Evolutionary conservation across 2,113 vertebrate genomes (phyloP), one percentile per base, ranked within the genome.

Genomic region (Xenopus tropicalis): DNA sequence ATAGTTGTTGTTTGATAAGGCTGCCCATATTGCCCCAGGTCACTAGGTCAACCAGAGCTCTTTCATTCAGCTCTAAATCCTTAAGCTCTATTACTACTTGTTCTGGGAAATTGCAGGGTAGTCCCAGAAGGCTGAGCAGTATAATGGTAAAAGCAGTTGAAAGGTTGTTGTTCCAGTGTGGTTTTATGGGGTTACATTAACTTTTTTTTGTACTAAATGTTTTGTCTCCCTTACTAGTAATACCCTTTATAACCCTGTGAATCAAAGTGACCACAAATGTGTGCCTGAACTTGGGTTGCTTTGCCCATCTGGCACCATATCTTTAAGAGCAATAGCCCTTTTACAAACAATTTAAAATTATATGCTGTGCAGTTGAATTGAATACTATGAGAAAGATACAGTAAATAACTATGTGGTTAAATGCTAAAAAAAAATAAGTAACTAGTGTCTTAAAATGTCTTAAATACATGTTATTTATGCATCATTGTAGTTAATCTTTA

Each of bases 21-120:
- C 29, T 62, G 58, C 65, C 61, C 72, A 74, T 74, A 68, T 54
- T 68, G 58, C 73, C 51, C 66, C 25, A 69, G 66, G 73, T 57
- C 72, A 69, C n/a, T 19, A 63, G 66, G 66, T 17, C 20, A 42
- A 29, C 20, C 48, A 46, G 9, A 56, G 43, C 25, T 69, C n/a
- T 61, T 69, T 75, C 58, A 69, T 63, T 63, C 22, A 19, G 25
- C n/a, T 59, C 20, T 43, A 22, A 54, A 23, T 69, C 44, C 10
- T 51, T 46, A 58, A 72, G 48, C 63, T 72, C 44, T 17, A 19
- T 44, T 21, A 59, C 66, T 37, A 14, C 54, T 52, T 61, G 56
- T 37, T 68, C 23, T 74, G 44, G 43, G 65, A 74, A 67, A 43
- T 20, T 51, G 65, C 48, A 43, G 56, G 20, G 52, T n/a, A 56